Conservation (phyloP, 2,797 vertebrate species). For the Pampus argenteus region DNA sequence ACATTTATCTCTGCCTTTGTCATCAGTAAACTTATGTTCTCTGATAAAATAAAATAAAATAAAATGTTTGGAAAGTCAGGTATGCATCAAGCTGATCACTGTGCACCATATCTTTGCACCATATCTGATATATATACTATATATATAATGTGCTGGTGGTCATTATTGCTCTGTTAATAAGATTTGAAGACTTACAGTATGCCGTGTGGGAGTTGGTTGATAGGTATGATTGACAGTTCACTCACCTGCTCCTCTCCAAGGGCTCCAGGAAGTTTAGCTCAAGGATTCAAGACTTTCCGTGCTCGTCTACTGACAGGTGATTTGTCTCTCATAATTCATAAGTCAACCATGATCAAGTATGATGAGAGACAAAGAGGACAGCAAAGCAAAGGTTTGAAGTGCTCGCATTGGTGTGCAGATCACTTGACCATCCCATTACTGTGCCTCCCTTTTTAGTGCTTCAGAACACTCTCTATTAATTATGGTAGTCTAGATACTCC, state of each 20-base stretch:
- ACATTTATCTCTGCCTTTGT: conserved; percentile 85
- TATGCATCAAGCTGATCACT: conserved; percentile 80
- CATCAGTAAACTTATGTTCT: conserved; percentile 80
- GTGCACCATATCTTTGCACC: no score
- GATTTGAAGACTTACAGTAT: no score
- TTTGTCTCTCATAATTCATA: neutral
- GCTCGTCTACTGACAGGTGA: conserved; percentile 12
- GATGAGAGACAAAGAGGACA: neutral
- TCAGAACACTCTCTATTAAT: neutral
- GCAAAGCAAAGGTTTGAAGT: neutral
- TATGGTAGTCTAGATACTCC: neutral
- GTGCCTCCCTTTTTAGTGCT: neutral
- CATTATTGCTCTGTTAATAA: no score
- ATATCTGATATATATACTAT: no score
- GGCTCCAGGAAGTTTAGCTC: neutral
- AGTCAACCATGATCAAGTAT: neutral
- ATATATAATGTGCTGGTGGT: no score
- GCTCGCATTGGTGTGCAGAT: neutral
- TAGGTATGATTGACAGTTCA: no score
- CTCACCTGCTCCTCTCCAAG: no score
- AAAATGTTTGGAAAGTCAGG: conserved; percentile 63
- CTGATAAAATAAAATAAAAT: conserved; percentile 76
- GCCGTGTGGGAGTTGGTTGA: no score
- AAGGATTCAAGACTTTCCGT: conserved; percentile 6
- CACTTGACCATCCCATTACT: neutral